A percentile compares a stretch with the other conserved stretches of the same genome.
Conservation (phyloP, 2,113 vertebrate genomes). For the Nannospalax galili region DNA sequence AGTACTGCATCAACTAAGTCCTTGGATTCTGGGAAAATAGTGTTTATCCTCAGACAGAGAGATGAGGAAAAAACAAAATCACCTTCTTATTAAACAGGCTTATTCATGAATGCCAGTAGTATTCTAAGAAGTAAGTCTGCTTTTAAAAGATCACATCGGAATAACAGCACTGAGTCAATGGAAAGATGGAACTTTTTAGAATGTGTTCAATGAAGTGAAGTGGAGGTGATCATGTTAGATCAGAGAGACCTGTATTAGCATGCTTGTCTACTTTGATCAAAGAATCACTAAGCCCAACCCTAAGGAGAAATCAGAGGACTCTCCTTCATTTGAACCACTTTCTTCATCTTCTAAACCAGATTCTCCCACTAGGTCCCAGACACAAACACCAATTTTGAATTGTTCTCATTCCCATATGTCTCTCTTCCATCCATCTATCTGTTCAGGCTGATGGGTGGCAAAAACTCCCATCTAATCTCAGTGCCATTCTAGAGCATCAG, state of each 20-base stretch:
- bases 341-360: too few species aligned
- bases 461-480: too few species aligned
- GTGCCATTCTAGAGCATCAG: too few species aligned
- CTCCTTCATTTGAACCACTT: too few species aligned
- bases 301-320: too few species aligned
- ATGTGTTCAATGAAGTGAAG: conserved; percentile 93
- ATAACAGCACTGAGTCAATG: conserved; percentile 82
- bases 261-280: conserved; percentile 99
- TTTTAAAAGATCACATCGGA: conserved; percentile 91
- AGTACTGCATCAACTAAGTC: conserved; percentile 90
- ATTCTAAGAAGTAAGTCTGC: conserved; percentile 95
- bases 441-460: too few species aligned
- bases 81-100: conserved; percentile 88
- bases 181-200: conserved; percentile 90
- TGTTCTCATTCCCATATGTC: too few species aligned
- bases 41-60: conserved; percentile 90
- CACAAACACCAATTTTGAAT: too few species aligned
- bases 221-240: conserved; percentile 92
- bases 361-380: too few species aligned
- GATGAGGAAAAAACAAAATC: conserved; percentile 86
- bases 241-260: conserved; percentile 94
- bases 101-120: conserved; percentile 89
- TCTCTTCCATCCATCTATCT: too few species aligned
- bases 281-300: conserved; percentile 94
- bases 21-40: conserved; percentile 90